phyloP scores from a whole-genome alignment of 2,797 vertebrate genomes.

The Tamandua tetradactyla region DNA sequence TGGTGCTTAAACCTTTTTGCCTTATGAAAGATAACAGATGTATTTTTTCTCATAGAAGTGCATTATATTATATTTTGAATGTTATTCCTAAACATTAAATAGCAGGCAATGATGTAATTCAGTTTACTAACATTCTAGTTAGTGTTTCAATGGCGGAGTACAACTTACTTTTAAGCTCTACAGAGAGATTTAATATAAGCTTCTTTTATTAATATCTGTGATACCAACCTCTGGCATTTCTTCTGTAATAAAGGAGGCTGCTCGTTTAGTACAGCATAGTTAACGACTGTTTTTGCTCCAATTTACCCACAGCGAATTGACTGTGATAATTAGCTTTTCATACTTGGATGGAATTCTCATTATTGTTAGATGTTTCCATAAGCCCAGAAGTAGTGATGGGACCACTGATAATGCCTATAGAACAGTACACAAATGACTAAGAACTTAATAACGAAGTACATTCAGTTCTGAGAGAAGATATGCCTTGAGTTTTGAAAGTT shows the following conservation, averaged over 20 bases:
- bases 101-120: neutral
- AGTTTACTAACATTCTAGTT: neutral
- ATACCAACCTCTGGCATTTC: neutral
- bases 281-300: neutral
- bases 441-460: neutral
- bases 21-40: no score
- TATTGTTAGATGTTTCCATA: conserved; percentile 30
- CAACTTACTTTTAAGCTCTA: neutral
- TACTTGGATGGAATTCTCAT: conserved; percentile 21
- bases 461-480: neutral
- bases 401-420: neutral
- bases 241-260: neutral
- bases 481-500: neutral
- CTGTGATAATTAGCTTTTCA: conserved; percentile 56
- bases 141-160: neutral
- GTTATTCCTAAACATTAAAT: neutral
- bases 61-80: neutral
- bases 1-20: neutral
- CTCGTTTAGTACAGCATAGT: neutral
- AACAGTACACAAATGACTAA: neutral
- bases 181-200: neutral
- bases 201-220: neutral
- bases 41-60: neutral
- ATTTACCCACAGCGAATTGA: conserved; percentile 33
- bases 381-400: conserved; percentile 8